Percentiles rank a stretch among this genome's conserved stretches.
These are phyloP conservation scores for Bombus breviceps DNA, from an alignment of 1,140 invertebrate genomes.

Conservation along the genomic window DNA sequence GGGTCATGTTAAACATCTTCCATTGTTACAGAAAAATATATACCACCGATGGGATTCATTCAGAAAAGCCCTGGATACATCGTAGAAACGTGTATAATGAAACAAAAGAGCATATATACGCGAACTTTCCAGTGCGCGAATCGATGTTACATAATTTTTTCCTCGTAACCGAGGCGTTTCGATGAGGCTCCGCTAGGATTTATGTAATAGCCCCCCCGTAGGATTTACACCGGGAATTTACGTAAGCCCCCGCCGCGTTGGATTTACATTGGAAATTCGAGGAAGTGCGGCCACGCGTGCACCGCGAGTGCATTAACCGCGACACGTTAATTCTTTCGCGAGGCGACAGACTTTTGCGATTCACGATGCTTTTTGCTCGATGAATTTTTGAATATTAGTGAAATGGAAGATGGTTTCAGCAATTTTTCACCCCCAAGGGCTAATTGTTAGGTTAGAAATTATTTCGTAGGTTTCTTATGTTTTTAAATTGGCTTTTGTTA, in stretches of 20 bases:
- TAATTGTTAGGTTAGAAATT: too few species aligned
- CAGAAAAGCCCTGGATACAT: not conserved
- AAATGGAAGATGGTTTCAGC: not conserved
- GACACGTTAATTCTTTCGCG: slow-evolving; percentile 42
- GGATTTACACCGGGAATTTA: slow-evolving; percentile 37
- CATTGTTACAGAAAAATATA: too few species aligned
- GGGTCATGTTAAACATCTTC: not conserved
- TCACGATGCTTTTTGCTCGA: not conserved
- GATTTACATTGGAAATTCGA: slow-evolving; percentile 38
- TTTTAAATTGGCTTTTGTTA: too few species aligned
- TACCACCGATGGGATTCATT: too few species aligned
- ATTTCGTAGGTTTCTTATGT: too few species aligned
- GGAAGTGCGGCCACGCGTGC: slow-evolving; percentile 7
- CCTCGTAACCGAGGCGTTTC: slow-evolving; percentile 12
- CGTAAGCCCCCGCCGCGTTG: slow-evolving; percentile 17
- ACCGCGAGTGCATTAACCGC: slow-evolving; percentile 46
- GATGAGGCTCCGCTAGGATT: slow-evolving; percentile 32
- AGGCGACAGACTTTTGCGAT: not conserved
- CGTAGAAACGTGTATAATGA: not conserved
- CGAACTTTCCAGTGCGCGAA: not conserved
- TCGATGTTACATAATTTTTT: slow-evolving; percentile 43
- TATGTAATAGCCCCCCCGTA: slow-evolving; percentile 29
- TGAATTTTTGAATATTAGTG: not conserved
- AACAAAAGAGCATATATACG: not conserved
- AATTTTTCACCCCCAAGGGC: too few species aligned